A percentile compares a stretch with the other conserved stretches of the same genome.
phyloP scores from a whole-genome alignment of 2,888 invertebrate species.

The Gastracanthus pulcherrimus region DNA sequence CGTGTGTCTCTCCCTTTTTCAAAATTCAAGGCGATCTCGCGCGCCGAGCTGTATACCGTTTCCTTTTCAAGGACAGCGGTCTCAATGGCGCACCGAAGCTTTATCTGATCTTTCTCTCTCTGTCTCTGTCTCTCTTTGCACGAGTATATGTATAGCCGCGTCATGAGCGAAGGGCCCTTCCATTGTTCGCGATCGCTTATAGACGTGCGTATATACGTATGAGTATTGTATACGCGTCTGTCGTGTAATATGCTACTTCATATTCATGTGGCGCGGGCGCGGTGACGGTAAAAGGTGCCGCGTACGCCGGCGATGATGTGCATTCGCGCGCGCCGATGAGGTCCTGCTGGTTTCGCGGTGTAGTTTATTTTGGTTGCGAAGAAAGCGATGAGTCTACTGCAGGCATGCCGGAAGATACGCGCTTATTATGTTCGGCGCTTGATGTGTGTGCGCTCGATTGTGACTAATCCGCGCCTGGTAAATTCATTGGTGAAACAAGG shows the following conservation, averaged over 20 bases:
- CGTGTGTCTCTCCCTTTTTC: slow-evolving; percentile 21
- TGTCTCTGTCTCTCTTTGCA: neutral
- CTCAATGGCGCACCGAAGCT: neutral
- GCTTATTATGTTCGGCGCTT: too few species aligned
- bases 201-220: neutral
- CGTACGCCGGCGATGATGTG: too few species aligned
- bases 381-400: too few species aligned
- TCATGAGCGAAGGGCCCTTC: slow-evolving; percentile 9
- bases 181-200: slow-evolving; percentile 3
- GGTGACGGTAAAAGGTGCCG: too few species aligned
- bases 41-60: slow-evolving; percentile 17
- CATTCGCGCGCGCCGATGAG: too few species aligned
- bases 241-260: neutral
- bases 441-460: too few species aligned
- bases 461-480: too few species aligned
- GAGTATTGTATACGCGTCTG: neutral
- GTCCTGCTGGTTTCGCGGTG: too few species aligned
- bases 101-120: slow-evolving; percentile 10
- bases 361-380: too few species aligned
- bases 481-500: too few species aligned
- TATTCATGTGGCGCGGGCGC: neutral
- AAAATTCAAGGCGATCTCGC: slow-evolving; percentile 39
- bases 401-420: too few species aligned
- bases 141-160: too few species aligned
- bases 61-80: slow-evolving; percentile 18